These are phyloP conservation scores for Atta cephalotes DNA, from an alignment of 1,140 invertebrate genomes.

Conservation along the genomic window DNA sequence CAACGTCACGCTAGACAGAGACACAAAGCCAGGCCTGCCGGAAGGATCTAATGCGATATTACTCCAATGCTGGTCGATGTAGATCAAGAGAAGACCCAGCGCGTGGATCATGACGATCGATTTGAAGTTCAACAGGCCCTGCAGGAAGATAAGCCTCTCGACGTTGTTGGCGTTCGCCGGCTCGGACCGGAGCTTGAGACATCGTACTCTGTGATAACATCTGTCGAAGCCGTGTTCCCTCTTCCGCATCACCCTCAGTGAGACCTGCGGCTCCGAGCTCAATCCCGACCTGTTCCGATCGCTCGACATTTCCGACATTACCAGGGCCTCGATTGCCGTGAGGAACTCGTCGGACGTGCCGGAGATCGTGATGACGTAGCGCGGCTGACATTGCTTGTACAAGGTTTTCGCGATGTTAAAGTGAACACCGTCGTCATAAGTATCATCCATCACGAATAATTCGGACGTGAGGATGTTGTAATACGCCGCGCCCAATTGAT, in stretches of 20 bases:
- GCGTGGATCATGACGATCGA: constrained; percentile 90
- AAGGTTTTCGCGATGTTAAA: constrained; percentile 87
- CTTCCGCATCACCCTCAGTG: constrained; percentile 86
- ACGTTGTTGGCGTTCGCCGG: constrained; percentile 87
- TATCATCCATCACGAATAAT: constrained; percentile 84
- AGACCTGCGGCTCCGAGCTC: constrained; percentile 71
- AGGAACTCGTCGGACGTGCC: constrained; percentile 85
- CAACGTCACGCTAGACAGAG: constrained; percentile 89
- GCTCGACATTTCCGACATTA: constrained; percentile 66
- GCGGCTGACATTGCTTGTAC: constrained; percentile 89
- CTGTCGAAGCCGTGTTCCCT: constrained; percentile 87
- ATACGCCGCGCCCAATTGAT: constrained; percentile 86
- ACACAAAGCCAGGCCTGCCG: constrained; percentile 87
- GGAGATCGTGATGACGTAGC: constrained; percentile 86
- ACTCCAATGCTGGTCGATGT: constrained; percentile 90
- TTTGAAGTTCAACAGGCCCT: constrained; percentile 90
- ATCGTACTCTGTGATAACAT: constrained; percentile 85
- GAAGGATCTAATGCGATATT: constrained; percentile 87
- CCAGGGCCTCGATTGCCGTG: constrained; percentile 82
- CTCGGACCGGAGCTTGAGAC: constrained; percentile 88
- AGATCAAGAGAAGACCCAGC: constrained; percentile 91
- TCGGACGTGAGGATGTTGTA: constrained; percentile 89
- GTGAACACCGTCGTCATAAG: constrained; percentile 76
- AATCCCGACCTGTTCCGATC: constrained; percentile 62
- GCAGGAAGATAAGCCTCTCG: constrained; percentile 89